These are phyloP conservation scores for Habropoda laboriosa DNA, from an alignment of 1,140 invertebrate genomes.

Conservation along the genomic window DNA sequence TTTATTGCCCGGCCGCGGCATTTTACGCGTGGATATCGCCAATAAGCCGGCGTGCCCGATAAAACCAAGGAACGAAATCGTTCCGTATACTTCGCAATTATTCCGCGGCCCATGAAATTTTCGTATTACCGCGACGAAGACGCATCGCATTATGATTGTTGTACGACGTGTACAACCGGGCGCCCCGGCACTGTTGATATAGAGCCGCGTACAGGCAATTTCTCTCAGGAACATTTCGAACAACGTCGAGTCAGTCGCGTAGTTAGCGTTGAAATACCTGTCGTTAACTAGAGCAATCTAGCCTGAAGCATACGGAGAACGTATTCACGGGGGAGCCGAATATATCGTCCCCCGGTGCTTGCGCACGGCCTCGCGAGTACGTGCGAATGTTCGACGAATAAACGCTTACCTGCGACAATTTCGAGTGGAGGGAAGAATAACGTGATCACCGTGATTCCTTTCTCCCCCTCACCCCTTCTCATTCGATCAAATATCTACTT, in stretches of 20 bases:
- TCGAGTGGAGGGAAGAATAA: conserved; percentile 34
- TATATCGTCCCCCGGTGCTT: conserved; percentile 42
- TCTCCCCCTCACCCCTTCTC: too few relatives aligned
- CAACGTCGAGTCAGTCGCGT: conserved; percentile 55
- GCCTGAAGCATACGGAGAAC: conserved; percentile 51
- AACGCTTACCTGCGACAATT: conserved; percentile 48
- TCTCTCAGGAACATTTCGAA: conserved; percentile 61
- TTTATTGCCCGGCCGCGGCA: not conserved
- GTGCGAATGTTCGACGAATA: conserved; percentile 57
- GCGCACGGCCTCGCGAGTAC: conserved; percentile 37
- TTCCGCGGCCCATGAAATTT: conserved; percentile 38
- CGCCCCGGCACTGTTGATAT: conserved; percentile 34
- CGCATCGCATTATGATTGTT: conserved; percentile 28
- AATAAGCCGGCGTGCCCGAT: not conserved
- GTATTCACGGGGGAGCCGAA: conserved; percentile 61
- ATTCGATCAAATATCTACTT: too few relatives aligned
- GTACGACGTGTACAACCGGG: conserved; percentile 40
- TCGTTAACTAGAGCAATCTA: conserved; percentile 67
- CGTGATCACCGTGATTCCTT: not conserved
- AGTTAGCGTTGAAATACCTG: conserved; percentile 62
- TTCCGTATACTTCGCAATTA: conserved; percentile 19
- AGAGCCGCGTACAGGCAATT: conserved; percentile 47
- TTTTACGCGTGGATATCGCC: not conserved
- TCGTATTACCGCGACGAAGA: not conserved
- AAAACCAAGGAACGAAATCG: not conserved